Percentiles rank a stretch among this genome's conserved stretches.
These are phyloP conservation scores for Entosphenus tridentatus DNA, from an alignment of 2,113 vertebrate genomes.

Conservation along the genomic window DNA sequence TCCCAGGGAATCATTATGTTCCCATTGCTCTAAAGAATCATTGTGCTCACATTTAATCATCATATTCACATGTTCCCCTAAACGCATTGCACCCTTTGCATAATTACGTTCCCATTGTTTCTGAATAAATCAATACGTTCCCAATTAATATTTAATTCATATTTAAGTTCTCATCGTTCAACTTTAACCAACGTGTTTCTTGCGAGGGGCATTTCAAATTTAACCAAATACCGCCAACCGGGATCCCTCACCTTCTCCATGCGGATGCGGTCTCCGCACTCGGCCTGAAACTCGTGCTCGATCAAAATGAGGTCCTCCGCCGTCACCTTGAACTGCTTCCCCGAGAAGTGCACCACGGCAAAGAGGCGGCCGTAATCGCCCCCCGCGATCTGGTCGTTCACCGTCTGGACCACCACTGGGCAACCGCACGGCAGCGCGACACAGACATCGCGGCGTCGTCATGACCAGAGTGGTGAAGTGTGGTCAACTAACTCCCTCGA, in stretches of 20 bases:
- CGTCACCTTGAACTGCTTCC: slow-evolving; percentile 61
- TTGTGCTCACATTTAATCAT: no score
- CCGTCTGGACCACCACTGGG: slow-evolving; percentile 30
- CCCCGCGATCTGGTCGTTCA: slow-evolving; percentile 26
- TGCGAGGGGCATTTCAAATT: no score
- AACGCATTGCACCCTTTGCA: neutral
- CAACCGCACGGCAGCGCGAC: neutral
- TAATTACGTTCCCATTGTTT: neutral
- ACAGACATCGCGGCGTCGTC: neutral
- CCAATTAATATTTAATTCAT: neutral
- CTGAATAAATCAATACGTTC: neutral
- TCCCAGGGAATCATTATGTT: no score
- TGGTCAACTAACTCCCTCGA: no score
- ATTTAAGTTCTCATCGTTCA: no score
- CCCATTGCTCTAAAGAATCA: no score
- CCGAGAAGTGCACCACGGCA: slow-evolving; percentile 48
- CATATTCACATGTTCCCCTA: neutral
- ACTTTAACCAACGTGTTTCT: no score
- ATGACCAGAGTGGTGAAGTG: no score
- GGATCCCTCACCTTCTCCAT: slow-evolving; percentile 39
- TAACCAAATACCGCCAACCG: no score
- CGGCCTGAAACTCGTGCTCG: slow-evolving; percentile 25
- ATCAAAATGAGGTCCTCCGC: slow-evolving; percentile 45
- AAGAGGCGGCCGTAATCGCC: slow-evolving; percentile 37
- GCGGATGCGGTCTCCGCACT: slow-evolving; percentile 42